phyloP scores from a whole-genome alignment of 1,140 invertebrate species.

The Arion vulgaris region DNA sequence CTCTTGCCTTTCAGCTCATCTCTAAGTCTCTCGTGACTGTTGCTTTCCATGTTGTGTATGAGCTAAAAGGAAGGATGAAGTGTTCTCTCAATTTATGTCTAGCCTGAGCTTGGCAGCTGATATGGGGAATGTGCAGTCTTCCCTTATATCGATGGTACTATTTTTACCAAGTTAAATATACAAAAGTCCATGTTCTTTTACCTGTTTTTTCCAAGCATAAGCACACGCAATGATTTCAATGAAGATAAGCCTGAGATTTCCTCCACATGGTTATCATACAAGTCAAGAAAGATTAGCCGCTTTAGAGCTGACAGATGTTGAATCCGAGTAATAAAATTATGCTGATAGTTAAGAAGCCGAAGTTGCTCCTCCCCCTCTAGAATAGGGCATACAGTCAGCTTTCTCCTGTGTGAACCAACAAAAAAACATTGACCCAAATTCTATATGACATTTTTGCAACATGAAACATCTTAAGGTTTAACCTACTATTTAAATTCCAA shows the following conservation, averaged over 20 bases:
- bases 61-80: too few species aligned
- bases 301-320: constrained; percentile 78
- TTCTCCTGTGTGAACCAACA: constrained; percentile 54
- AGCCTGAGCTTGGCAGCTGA: too few species aligned
- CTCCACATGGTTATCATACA: constrained; percentile 95
- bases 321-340: constrained; percentile 88
- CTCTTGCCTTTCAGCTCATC: too few species aligned
- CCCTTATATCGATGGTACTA: too few species aligned
- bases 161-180: too few species aligned
- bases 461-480: background rate
- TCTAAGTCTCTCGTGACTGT: too few species aligned
- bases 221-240: constrained; percentile 84
- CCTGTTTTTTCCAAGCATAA: constrained; percentile 92
- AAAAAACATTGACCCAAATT: background rate
- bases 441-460: background rate
- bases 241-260: constrained; percentile 83
- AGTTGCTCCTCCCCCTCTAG: constrained; percentile 85
- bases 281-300: constrained; percentile 89
- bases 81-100: too few species aligned
- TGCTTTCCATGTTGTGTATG: too few species aligned
- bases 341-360: constrained; percentile 88
- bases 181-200: constrained; percentile 48
- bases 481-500: too few species aligned
- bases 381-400: constrained; percentile 77
- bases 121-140: too few species aligned